Evolutionary conservation across 2,797 vertebrate species (phyloP).

Genomic region (Gephyroberyx darwinii): DNA sequence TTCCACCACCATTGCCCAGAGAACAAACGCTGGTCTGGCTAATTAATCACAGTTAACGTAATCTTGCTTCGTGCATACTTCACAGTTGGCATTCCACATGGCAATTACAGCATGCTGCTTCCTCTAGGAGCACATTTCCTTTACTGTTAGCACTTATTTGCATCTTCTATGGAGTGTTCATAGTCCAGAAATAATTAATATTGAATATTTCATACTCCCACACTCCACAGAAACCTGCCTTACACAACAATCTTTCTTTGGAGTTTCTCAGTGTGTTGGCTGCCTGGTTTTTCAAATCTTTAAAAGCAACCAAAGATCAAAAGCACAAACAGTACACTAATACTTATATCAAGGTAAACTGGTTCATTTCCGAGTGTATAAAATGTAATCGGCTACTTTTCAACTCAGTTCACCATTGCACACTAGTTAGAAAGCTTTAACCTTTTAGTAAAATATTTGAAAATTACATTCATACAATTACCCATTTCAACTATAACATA

Average conservation of each 20-base stretch:
- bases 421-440: constrained; percentile 42
- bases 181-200: constrained; percentile 69
- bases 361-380: not conserved
- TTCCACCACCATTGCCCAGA: constrained; percentile 77
- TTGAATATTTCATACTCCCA: constrained; percentile 61
- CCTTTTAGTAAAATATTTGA: constrained; percentile 44
- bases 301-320: constrained; percentile 16
- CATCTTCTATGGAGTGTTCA: constrained; percentile 67
- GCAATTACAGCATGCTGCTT: constrained; percentile 74
- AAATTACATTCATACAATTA: constrained; percentile 62
- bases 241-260: constrained; percentile 38
- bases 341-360: not conserved
- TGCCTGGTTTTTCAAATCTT: constrained; percentile 39
- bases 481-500: constrained; percentile 39
- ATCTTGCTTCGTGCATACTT: constrained; percentile 69
- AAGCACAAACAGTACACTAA: not conserved
- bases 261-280: constrained; percentile 28
- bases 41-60: constrained; percentile 83
- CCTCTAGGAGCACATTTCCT: constrained; percentile 65
- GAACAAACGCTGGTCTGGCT: constrained; percentile 77
- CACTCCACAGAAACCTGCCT: constrained; percentile 48
- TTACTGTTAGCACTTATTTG: constrained; percentile 71
- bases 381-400: not conserved
- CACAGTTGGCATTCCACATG: constrained; percentile 80
- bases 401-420: constrained; percentile 20